Evolutionary conservation across 2,888 invertebrate species (phyloP).

Genomic region (Cephus runcator): DNA sequence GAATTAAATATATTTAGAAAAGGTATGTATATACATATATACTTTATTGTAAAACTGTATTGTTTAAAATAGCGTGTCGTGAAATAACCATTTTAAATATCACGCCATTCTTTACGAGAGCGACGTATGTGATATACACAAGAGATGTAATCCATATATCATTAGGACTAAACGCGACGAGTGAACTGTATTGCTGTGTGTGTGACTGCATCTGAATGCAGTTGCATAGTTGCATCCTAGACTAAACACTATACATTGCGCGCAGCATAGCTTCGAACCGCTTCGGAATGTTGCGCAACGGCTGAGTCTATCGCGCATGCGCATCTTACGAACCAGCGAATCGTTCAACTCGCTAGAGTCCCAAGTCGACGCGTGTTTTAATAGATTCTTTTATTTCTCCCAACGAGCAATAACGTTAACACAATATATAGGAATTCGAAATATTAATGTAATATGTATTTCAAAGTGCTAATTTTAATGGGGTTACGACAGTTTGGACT

Average conservation of each 20-base stretch:
- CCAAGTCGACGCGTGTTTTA: neutral
- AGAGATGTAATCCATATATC: too few relatives aligned
- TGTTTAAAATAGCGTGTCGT: neutral
- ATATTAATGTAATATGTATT: too few relatives aligned
- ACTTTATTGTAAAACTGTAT: too few relatives aligned
- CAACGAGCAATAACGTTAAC: neutral
- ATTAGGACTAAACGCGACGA: neutral
- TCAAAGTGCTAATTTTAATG: neutral
- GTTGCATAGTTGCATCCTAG: neutral
- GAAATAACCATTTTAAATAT: neutral
- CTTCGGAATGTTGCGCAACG: neutral
- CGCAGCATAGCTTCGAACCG: neutral
- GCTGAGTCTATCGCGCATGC: neutral
- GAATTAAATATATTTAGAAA: too few relatives aligned
- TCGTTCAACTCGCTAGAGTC: neutral
- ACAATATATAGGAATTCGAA: too few relatives aligned
- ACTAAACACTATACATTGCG: neutral
- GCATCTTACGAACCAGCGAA: neutral
- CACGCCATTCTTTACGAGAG: neutral
- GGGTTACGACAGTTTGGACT: neutral
- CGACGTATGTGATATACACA: too few relatives aligned
- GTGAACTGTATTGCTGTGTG: neutral
- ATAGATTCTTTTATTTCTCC: neutral
- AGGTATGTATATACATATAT: too few relatives aligned
- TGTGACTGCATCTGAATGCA: neutral